Base-by-base conservation (phyloP, 2,888 invertebrate species). In the Scotopteryx bipunctaria region DNA sequence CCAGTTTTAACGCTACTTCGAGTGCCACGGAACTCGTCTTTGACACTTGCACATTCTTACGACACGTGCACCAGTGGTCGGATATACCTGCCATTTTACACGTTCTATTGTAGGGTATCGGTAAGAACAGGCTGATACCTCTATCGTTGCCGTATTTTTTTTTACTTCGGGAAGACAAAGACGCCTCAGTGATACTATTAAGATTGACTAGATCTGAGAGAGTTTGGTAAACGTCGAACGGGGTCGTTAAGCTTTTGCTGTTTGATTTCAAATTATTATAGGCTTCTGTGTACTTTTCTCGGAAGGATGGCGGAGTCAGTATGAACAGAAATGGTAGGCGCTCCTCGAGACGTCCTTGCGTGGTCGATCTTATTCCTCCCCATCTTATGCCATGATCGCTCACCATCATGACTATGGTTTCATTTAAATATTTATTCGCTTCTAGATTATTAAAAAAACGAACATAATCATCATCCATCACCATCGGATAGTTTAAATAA, bases 321-420 rank as follows among this genome's bases (percentile, higher is more conserved):
- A 96, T 78, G 63, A 94, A 94, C 19, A 97, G 86, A 61, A 97
- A 93, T 0, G 98, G 98, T 45, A 97, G 91, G 33, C 97, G 92
- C 75, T 97, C 98, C 80, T 98, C 98, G 72, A 98, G 91, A 71
- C 94, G 91, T 1, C 96, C 96, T 81, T 97, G 96, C 78, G 95
- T 96, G 0, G 97, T 97, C 59, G 92, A 89, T 5, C 97, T 91
- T 63, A 97, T 96, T 3, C 91, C 91, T 2, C 97, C 98, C 94
- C 95, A 97, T 55, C 98, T 89, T 52, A 97, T 93, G 0, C 98
- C 98, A 71, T 98, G 98, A 74, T 98, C 98, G 76, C 97, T 97
- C 89, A 97, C 91, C 3, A 96, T 76, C 41, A 97, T 85, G 5
- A 95, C 65, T 25, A 93, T 90, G 0, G 96, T 96, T 17, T 93